Evolutionary conservation across 37 sponge, comb jelly and placozoan genomes (phyloP).

Genomic region (Hexactinellida sp.): DNA sequence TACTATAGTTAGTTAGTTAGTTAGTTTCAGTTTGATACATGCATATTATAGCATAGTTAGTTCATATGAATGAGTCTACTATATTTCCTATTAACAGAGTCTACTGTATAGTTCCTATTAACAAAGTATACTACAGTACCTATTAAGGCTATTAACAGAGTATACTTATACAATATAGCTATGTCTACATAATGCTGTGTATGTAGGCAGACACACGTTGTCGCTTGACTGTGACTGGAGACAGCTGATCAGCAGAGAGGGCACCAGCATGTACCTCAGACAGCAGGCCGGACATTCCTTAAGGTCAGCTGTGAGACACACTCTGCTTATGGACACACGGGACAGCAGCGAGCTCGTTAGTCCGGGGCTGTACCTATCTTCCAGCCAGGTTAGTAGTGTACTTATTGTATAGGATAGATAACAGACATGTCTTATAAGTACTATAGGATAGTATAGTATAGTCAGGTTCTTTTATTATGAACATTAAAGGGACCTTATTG

Average conservation of each 20-base stretch:
- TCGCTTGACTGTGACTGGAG: conserved; percentile 47
- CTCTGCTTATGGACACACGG: neutral
- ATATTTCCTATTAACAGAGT: neutral
- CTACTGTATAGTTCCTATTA: neutral
- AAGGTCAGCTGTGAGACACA: conserved; percentile 43
- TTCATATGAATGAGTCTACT: too few species aligned
- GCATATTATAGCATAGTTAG: too few species aligned
- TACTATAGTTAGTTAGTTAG: too few species aligned
- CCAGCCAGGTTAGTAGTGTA: neutral
- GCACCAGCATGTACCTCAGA: conserved; percentile 36
- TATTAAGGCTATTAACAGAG: neutral
- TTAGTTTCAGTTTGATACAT: too few species aligned
- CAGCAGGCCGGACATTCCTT: conserved; percentile 60
- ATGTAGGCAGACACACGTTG: conserved; percentile 38
- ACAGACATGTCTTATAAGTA: too few species aligned
- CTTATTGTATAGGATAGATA: too few species aligned
- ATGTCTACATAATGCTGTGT: neutral
- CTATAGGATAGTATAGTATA: too few species aligned
- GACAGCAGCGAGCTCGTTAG: neutral
- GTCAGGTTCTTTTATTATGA: too few species aligned
- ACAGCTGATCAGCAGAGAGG: conserved; percentile 30
- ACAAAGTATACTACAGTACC: neutral
- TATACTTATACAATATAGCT: neutral
- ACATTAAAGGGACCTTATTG: too few species aligned
- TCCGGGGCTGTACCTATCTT: neutral